Conservation (phyloP, 2,888 invertebrate genomes). For the Hirtodrosophila alboralis region DNA sequence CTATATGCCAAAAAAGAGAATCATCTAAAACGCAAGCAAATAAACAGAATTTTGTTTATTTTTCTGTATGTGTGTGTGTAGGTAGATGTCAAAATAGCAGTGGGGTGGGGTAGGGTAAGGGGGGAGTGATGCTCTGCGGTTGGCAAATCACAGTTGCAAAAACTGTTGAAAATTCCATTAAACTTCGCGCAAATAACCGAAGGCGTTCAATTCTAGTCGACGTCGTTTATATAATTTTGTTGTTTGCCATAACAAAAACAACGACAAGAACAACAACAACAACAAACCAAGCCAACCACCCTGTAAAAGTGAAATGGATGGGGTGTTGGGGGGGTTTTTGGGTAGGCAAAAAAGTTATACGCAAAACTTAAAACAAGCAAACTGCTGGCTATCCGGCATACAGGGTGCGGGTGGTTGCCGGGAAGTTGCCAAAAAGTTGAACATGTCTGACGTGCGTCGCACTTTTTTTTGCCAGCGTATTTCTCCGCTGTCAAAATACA, state of each 20-base stretch:
- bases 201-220: constrained; percentile 81
- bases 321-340: constrained; percentile 10
- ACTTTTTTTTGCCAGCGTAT: constrained; percentile 19
- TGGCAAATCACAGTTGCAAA: constrained; percentile 72
- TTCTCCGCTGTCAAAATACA: constrained; percentile 29
- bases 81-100: constrained; percentile 12
- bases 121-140: constrained; percentile 38
- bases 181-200: constrained; percentile 82
- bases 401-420: neutral
- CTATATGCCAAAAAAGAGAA: constrained; percentile 25
- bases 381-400: neutral
- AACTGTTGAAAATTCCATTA: constrained; percentile 83
- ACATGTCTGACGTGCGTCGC: constrained; percentile 31
- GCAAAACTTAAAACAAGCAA: constrained; percentile 65
- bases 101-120: neutral
- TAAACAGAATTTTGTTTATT: constrained; percentile 33
- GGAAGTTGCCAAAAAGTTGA: constrained; percentile 41
- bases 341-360: constrained; percentile 55
- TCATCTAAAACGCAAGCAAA: constrained; percentile 37
- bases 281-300: constrained; percentile 15
- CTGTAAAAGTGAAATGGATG: constrained; percentile 1
- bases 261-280: constrained; percentile 32
- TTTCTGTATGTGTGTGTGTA: constrained; percentile 28
- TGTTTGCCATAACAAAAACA: constrained; percentile 69
- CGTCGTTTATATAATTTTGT: constrained; percentile 79